Conservation (phyloP, 1,140 invertebrate genomes). For the Megalopta genalis region DNA sequence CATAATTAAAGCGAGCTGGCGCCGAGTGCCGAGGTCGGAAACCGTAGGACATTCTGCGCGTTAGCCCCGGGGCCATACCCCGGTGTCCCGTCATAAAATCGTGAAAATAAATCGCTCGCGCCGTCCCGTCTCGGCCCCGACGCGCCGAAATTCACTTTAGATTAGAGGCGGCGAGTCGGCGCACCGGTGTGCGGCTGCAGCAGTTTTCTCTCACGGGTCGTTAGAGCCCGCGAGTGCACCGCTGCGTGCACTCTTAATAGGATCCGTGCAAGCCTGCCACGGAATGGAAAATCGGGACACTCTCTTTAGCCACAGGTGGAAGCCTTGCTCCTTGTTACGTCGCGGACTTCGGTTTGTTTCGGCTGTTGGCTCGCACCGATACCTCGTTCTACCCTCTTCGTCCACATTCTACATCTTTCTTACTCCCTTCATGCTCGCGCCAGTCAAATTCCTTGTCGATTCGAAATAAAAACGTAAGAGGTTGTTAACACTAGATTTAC, state of each 20-base stretch:
- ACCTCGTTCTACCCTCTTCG: too few relatives aligned
- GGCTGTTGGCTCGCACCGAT: not conserved
- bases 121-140: not conserved
- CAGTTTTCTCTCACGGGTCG: constrained; percentile 65
- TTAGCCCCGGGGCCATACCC: constrained; percentile 12
- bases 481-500: too few relatives aligned
- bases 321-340: constrained; percentile 51
- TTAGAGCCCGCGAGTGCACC: constrained; percentile 60
- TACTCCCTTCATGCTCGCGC: not conserved
- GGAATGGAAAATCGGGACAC: constrained; percentile 38
- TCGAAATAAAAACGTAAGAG: too few relatives aligned
- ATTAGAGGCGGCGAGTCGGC: constrained; percentile 50
- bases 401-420: constrained; percentile 4
- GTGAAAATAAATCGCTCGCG: constrained; percentile 56
- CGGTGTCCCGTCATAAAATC: constrained; percentile 39
- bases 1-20: constrained; percentile 36
- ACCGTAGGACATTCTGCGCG: constrained; percentile 31
- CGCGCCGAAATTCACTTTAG: constrained; percentile 63
- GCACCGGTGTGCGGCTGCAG: constrained; percentile 20
- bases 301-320: constrained; percentile 46
- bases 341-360: constrained; percentile 44
- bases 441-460: too few relatives aligned
- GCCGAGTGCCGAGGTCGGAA: not conserved
- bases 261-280: constrained; percentile 26
- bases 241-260: constrained; percentile 58